Conservation (phyloP, 2,113 vertebrate genomes). For the Trichomycterus rosablanca region DNA sequence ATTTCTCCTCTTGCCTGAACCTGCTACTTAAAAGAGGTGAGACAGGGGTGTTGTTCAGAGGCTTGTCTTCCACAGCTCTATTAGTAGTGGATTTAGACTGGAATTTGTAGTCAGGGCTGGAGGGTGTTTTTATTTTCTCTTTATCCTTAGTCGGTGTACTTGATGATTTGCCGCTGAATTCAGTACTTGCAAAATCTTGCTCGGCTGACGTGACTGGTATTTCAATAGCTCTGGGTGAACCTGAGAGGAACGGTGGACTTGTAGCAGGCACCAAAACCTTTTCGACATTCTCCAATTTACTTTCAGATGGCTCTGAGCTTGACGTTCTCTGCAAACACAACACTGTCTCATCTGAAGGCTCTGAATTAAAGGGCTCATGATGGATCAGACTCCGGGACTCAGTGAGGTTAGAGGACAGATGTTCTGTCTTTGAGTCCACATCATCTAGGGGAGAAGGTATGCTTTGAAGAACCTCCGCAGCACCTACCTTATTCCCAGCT, state of each 20-base stretch:
- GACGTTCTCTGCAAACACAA: constrained; percentile 10
- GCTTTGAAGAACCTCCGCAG: constrained; percentile 27
- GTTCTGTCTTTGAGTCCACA: constrained; percentile 17
- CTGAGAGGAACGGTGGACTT: constrained; percentile 35
- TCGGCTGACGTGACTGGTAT: too few relatives aligned
- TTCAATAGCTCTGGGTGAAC: too few relatives aligned
- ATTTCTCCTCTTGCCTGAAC: constrained; percentile 59
- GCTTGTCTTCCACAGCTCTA: constrained; percentile 53
- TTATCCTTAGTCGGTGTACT: constrained; percentile 63
- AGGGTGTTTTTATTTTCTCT: constrained; percentile 52
- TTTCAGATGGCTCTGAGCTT: constrained; percentile 8
- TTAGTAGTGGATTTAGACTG: constrained; percentile 46
- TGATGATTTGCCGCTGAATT: too few relatives aligned
- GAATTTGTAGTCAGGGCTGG: constrained; percentile 45
- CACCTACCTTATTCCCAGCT: constrained; percentile 26
- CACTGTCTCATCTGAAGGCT: constrained; percentile 15
- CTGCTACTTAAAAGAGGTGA: constrained; percentile 53
- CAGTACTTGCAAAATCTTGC: too few relatives aligned
- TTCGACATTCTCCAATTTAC: constrained; percentile 33
- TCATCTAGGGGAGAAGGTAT: constrained; percentile 39
- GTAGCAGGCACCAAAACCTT: constrained; percentile 25
- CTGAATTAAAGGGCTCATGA: constrained; percentile 27
- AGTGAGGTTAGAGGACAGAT: neutral
- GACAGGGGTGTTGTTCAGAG: constrained; percentile 56
- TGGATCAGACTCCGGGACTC: neutral